These are phyloP conservation scores for Troides aeacus DNA, from an alignment of 2,888 invertebrate species.

Conservation along the genomic window DNA sequence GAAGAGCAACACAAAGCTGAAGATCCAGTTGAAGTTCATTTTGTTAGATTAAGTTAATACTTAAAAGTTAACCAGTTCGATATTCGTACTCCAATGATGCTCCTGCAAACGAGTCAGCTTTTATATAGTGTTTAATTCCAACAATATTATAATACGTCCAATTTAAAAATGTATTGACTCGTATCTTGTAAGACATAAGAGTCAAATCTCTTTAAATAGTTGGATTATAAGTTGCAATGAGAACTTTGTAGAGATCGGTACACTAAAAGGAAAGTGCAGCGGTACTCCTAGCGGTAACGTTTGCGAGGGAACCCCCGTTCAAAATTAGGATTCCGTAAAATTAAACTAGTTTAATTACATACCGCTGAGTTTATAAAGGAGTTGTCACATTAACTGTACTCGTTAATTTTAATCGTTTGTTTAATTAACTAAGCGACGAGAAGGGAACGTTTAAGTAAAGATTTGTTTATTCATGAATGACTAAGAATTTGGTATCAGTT, in stretches of 20 bases:
- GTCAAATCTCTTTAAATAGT: background rate
- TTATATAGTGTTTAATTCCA: conserved; percentile 5
- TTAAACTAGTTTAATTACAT: too few relatives aligned
- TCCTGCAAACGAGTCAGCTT: background rate
- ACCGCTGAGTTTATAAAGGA: too few relatives aligned
- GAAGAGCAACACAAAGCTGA: conserved; percentile 40
- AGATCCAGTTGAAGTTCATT: conserved; percentile 32
- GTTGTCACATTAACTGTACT: too few relatives aligned
- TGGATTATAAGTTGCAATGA: background rate
- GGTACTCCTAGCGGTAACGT: conserved; percentile 2
- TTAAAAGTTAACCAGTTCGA: background rate
- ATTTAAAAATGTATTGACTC: background rate
- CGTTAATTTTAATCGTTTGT: too few relatives aligned
- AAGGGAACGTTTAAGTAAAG: too few relatives aligned
- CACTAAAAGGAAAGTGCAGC: background rate
- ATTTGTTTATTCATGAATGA: too few relatives aligned
- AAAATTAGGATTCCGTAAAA: background rate
- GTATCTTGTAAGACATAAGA: background rate
- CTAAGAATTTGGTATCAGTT: too few relatives aligned
- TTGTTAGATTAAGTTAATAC: background rate
- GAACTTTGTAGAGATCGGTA: background rate
- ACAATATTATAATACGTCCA: background rate
- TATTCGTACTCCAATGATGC: background rate
- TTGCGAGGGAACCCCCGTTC: conserved; percentile 1
- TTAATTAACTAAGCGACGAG: too few relatives aligned